Base-by-base conservation (phyloP, 2,888 invertebrate genomes). In the Camptogramma bilineatum region DNA sequence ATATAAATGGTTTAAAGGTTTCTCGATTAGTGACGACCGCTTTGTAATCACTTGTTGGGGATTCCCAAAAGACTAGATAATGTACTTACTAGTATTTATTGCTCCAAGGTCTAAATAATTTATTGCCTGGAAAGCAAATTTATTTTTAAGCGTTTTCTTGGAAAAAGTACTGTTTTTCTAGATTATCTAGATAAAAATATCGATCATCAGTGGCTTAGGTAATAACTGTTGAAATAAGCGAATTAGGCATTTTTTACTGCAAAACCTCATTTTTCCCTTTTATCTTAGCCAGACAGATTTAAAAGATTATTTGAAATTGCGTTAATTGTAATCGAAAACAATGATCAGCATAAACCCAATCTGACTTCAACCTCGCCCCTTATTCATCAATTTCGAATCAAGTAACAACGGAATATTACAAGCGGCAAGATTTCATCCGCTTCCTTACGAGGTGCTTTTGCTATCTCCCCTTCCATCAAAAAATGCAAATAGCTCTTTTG, bases 401-500 rank as follows among this genome's bases (percentile, higher is more conserved):
- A 53, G 56, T 59, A 59, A 64, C 52, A 59, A 46, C 34, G 31
- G 39, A 65, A 62, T 54, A 66, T 62, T 58, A 66, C 57, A 62
- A 58, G 52, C 53, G 54, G 47, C 47, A 28, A 52, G 58, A 66
- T 66, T 62, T 48, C 62, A 66, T 52, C 54, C 53, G 61, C 53
- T 53, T 58, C 42, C 62, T 62, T 58, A 50, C 46, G 55, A 58
- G 57, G 21, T 17, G 34, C 28, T 64, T 53, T 57, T 39, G 47
- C 57, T 56, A 66, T 68, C 71, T 62, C 59, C 56, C 64, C 57
- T 69, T 68, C 71, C 56, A 73, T 73, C 73, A 70, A 67, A 68
- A 70, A 66, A 73, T 73, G 72, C 67, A 73, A 75, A 75, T 73
- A 61, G 48, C 51, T 56, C 72, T 64, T 74, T 73, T 69, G 74